These are phyloP conservation scores for Centropus bengalensis DNA, from an alignment of 2,113 vertebrate genomes.

Conservation along the genomic window DNA sequence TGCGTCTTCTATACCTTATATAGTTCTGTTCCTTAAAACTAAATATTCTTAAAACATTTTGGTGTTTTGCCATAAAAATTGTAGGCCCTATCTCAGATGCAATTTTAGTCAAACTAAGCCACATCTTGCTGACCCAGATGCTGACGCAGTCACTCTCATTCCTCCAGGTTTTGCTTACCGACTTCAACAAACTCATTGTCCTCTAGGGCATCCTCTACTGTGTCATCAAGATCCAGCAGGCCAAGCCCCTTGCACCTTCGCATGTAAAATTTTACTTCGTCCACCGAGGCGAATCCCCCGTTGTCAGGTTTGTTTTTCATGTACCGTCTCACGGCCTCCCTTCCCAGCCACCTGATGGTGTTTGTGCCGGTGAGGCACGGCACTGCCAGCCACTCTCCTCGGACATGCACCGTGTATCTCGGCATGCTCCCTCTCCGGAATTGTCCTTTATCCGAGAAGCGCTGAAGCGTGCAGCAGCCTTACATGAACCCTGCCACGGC, in stretches of 20 bases:
- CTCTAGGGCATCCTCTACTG: slow-evolving; percentile 87
- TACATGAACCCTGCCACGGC: fast-evolving
- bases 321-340: slow-evolving; percentile 90
- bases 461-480: not conserved
- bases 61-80: not conserved
- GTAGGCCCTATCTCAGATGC: fast-evolving
- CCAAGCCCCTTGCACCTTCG: slow-evolving; percentile 91
- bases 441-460: not conserved
- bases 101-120: not conserved
- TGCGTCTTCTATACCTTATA: not conserved
- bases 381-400: slow-evolving; percentile 94
- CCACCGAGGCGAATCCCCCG: slow-evolving; percentile 83
- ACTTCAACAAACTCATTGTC: slow-evolving; percentile 98
- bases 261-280: slow-evolving; percentile 83
- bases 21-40: no score
- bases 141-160: fast-evolving
- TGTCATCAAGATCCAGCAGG: slow-evolving; percentile 89
- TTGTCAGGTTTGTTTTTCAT: slow-evolving; percentile 96
- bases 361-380: slow-evolving; percentile 80
- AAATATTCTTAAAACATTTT: no score
- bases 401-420: slow-evolving; percentile 90
- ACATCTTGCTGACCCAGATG: not conserved
- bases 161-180: slow-evolving; percentile 77
- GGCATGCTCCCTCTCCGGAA: slow-evolving; percentile 77
- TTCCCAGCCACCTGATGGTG: slow-evolving; percentile 86